These are phyloP conservation scores for Prionace glauca DNA, from an alignment of 2,797 vertebrate genomes.

Conservation along the genomic window DNA sequence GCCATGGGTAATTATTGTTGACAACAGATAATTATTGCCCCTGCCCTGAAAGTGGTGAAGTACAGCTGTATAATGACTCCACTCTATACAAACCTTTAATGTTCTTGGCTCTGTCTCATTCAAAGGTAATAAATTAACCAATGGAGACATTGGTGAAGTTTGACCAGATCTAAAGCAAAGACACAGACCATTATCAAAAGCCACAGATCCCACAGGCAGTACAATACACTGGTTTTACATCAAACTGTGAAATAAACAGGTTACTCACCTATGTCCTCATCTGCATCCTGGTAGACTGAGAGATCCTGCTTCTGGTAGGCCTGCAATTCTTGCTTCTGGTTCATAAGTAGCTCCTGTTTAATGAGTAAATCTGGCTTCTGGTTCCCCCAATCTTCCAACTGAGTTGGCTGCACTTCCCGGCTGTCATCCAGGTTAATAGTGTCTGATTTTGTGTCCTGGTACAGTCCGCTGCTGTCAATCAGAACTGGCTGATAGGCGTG, in stretches of 20 bases:
- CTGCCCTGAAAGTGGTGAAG: too few relatives aligned
- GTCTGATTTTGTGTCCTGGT: constrained; percentile 96
- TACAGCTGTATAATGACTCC: not conserved
- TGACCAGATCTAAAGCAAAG: not conserved
- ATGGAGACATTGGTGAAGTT: not conserved
- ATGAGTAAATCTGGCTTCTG: constrained; percentile 68
- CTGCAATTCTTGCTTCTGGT: constrained; percentile 10
- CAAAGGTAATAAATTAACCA: not conserved
- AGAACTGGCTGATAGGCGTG: constrained; percentile 93
- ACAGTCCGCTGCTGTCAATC: constrained; percentile 96
- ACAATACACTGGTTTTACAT: not conserved
- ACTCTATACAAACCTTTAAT: not conserved
- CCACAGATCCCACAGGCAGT: not conserved
- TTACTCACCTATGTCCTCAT: constrained; percentile 82
- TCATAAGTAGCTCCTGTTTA: constrained; percentile 25
- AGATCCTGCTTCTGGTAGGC: constrained; percentile 70
- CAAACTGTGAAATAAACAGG: not conserved
- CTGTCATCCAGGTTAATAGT: constrained; percentile 95
- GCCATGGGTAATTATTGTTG: not conserved
- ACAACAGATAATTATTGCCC: not conserved
- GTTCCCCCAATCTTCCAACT: constrained; percentile 87
- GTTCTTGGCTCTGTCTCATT: not conserved
- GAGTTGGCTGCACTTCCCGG: constrained; percentile 59
- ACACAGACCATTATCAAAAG: not conserved
- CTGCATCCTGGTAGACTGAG: constrained; percentile 83